Percentiles rank a stretch among this genome's conserved stretches.
phyloP scores from a whole-genome alignment of 1,140 invertebrate species.

The Pseudomyrmex dendroicus region DNA sequence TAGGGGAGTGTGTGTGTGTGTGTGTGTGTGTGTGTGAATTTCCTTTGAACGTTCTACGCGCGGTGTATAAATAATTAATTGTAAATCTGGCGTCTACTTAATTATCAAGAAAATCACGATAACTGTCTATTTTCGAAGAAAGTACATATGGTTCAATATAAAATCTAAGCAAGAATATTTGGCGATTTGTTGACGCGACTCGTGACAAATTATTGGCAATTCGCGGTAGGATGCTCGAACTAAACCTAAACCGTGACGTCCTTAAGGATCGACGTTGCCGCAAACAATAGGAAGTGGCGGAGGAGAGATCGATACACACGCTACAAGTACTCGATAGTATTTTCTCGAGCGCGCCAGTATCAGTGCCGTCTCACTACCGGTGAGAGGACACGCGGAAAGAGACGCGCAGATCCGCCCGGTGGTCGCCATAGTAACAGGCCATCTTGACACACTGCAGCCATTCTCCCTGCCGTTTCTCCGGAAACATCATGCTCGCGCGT shows the following conservation, averaged over 20 bases:
- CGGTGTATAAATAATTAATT: no score
- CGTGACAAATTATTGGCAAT: no score
- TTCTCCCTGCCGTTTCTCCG: conserved; percentile 56
- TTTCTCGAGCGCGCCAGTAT: conserved; percentile 14
- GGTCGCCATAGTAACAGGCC: conserved; percentile 79
- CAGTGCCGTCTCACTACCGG: conserved; percentile 39
- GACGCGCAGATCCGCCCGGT: conserved; percentile 60
- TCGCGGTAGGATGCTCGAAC: no score
- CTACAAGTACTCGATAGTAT: conserved; percentile 37
- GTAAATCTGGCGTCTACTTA: no score
- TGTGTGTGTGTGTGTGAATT: no score
- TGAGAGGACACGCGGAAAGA: conserved; percentile 63
- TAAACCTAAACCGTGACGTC: background rate
- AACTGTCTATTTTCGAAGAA: no score
- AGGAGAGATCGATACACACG: conserved; percentile 24
- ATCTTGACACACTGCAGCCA: conserved; percentile 79
- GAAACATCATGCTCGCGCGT: conserved; percentile 47
- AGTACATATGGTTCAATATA: no score
- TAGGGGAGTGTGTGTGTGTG: no score
- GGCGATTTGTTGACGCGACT: no score
- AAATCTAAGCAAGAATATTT: no score
- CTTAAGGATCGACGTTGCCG: conserved; percentile 7
- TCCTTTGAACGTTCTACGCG: background rate
- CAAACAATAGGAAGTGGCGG: conserved; percentile 25
- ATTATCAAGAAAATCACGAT: no score